These are phyloP conservation scores for Phyllotis vaccarum DNA, from an alignment of 2,797 vertebrate genomes.

Conservation along the genomic window DNA sequence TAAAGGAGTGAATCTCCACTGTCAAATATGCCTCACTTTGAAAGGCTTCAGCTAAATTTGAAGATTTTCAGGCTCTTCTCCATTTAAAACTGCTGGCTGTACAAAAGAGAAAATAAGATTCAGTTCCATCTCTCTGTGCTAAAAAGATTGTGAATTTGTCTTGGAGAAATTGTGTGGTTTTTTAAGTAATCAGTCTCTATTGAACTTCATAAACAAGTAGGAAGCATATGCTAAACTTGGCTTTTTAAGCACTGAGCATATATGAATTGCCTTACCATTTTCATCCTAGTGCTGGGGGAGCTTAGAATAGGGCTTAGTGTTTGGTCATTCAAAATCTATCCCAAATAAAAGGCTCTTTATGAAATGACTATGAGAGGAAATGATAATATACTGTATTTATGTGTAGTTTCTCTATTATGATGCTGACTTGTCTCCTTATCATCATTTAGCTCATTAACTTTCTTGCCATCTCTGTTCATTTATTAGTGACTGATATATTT, in stretches of 20 bases:
- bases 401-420: constrained; percentile 22
- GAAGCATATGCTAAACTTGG: constrained; percentile 72
- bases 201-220: constrained; percentile 78
- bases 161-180: constrained; percentile 65
- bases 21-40: constrained; percentile 63
- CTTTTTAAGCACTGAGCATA: constrained; percentile 68
- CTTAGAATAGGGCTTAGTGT: constrained; percentile 56
- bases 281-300: constrained; percentile 61
- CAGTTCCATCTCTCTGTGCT: constrained; percentile 75
- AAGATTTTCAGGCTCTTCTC: constrained; percentile 65
- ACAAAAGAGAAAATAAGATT: constrained; percentile 72
- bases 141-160: constrained; percentile 69
- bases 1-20: constrained; percentile 64
- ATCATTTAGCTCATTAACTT: constrained; percentile 64
- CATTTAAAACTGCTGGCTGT: constrained; percentile 70
- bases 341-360: constrained; percentile 59
- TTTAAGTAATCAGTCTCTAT: constrained; percentile 75
- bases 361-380: constrained; percentile 51
- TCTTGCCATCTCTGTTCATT: constrained; percentile 55
- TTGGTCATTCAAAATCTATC: constrained; percentile 25
- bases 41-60: constrained; percentile 66
- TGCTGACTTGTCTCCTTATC: constrained; percentile 22
- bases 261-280: constrained; percentile 55
- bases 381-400: constrained; percentile 51
- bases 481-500: constrained; percentile 56